These are phyloP conservation scores for Pegoplata infirma DNA, from an alignment of 2,888 invertebrate genomes.

Conservation along the genomic window DNA sequence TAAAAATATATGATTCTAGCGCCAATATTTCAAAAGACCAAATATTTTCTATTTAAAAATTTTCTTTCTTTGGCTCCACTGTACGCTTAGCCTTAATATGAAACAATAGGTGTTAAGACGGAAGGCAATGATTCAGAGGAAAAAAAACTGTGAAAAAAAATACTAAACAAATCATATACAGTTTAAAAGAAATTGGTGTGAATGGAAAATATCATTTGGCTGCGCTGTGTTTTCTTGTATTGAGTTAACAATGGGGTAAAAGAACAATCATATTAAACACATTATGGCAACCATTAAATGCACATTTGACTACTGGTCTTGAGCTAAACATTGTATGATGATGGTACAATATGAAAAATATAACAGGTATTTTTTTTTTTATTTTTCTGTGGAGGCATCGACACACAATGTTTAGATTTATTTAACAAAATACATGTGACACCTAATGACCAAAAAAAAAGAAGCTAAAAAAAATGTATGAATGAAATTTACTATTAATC, in stretches of 20 bases:
- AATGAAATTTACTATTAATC: no score
- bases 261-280: constrained; percentile 68
- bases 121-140: constrained; percentile 48
- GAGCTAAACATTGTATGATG: background rate
- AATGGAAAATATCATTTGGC: constrained; percentile 44
- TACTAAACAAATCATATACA: constrained; percentile 17
- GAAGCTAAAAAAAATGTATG: no score
- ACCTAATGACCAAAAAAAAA: no score
- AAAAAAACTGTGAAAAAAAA: constrained; percentile 7
- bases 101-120: constrained; percentile 52
- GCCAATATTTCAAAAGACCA: no score
- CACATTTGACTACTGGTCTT: constrained; percentile 76
- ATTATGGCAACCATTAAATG: constrained; percentile 74
- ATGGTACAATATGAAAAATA: no score
- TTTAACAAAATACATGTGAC: no score
- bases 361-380: no score
- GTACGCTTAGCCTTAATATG: background rate
- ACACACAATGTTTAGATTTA: no score
- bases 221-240: constrained; percentile 16
- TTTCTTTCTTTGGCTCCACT: no score
- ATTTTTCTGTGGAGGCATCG: no score
- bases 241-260: constrained; percentile 30
- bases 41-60: no score
- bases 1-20: no score
- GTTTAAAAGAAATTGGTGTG: constrained; percentile 40